These are phyloP conservation scores for cattle (Bos taurus) DNA, from an alignment of 2,113 vertebrate species.

Conservation along the genomic window DNA sequence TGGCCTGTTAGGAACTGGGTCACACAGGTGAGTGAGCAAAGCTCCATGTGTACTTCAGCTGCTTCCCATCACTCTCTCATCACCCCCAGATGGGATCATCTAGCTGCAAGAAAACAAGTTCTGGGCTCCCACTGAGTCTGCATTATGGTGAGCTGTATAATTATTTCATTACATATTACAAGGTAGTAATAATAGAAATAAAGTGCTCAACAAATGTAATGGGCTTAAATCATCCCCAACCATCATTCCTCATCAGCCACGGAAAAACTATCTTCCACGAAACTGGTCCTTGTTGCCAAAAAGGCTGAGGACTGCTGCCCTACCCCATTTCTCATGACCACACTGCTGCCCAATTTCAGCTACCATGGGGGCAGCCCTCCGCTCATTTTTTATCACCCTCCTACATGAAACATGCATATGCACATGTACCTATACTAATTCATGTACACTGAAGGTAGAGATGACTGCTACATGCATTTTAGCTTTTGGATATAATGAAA, in stretches of 20 bases:
- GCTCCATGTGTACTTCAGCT: neutral
- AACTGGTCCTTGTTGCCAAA: neutral
- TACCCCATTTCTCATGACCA: fast-evolving
- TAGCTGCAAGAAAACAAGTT: neutral
- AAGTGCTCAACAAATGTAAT: neutral
- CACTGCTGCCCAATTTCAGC: neutral
- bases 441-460: neutral
- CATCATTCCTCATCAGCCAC: neutral
- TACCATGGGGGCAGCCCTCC: too few species aligned
- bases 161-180: neutral
- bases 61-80: neutral
- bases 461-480: too few species aligned
- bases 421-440: neutral
- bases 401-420: fast-evolving
- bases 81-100: neutral
- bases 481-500: neutral
- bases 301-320: neutral
- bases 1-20: neutral
- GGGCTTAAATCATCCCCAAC: neutral
- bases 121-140: neutral
- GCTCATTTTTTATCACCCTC: neutral
- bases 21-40: neutral
- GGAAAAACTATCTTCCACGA: neutral
- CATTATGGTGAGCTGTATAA: neutral
- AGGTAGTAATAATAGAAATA: neutral